Evolutionary conservation across 2,888 invertebrate genomes (phyloP), one percentile per base, ranked within the genome.

Genomic region (Liodrosophila aerea): DNA sequence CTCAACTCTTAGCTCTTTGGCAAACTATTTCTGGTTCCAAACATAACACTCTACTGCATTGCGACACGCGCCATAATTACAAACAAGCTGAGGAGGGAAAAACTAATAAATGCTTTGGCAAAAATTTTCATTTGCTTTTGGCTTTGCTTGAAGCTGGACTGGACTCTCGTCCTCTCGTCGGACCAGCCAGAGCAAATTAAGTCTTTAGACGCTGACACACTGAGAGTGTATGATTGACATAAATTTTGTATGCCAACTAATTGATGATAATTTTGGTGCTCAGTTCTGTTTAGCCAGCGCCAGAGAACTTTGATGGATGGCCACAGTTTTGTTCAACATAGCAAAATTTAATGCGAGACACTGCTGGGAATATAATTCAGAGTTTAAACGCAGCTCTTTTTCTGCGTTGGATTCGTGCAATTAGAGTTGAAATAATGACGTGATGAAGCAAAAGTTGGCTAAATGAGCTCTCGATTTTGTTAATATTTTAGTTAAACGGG

Each of bases 201-300:
- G 74, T 61, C 62, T 47, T 69, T 18, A 50, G 22, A 22, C 22
- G 22, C 22, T 22, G 22, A 22, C 22, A 22, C 22, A 22, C 22
- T 5, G 3, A 22, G 22, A 22, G 22, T 22, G 22, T 22, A 22
- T 73, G 81, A 76, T 81, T 81, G 82, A 84, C 82, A 76, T 74
- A 43, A 70, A 84, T 78, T 64, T 71, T 67, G 64, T 64, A 70
- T 71, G 74, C 27, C 64, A 61, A 71, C 85, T 78, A 78, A 78
- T 78, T 78, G 78, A 81, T 84, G 78, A 84, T 82, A 81, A 84
- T 81, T 84, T 73, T 54, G 15, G 56, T 43, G 16, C 16, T 22
- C 22, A 22, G 22, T 22, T 22, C 22, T 22, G 27, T 22, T 56
- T 29, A 51, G 54, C 46, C 29, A 8, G 49, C 51, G 56, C 37